phyloP scores from a whole-genome alignment of 2,797 vertebrate species.

The Bradypodion ventrale region DNA sequence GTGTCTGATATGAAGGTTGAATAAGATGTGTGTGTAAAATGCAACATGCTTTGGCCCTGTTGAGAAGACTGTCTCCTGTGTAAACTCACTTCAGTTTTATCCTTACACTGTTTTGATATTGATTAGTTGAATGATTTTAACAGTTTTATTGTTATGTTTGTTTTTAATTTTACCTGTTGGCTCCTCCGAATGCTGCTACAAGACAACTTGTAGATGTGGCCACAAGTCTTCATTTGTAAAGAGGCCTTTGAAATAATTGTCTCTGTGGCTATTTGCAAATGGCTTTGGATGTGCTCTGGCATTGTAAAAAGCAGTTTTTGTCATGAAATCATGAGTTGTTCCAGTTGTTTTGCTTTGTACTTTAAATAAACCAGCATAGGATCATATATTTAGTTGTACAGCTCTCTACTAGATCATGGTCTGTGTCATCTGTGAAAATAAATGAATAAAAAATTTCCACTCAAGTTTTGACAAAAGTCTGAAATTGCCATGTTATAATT shows the following conservation, averaged over 20 bases:
- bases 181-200: too few relatives aligned
- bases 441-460: neutral
- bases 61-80: too few relatives aligned
- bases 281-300: neutral
- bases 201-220: neutral
- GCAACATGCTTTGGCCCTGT: neutral
- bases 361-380: neutral
- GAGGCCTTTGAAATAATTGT: neutral
- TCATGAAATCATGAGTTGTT: neutral
- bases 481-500: neutral
- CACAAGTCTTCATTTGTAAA: neutral
- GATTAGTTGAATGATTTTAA: too few relatives aligned
- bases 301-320: conserved; percentile 12
- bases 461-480: neutral
- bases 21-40: neutral
- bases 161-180: too few relatives aligned
- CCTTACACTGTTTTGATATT: too few relatives aligned
- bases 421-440: neutral
- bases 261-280: neutral
- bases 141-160: too few relatives aligned
- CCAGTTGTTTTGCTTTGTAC: neutral
- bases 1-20: neutral
- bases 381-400: neutral
- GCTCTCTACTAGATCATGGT: neutral
- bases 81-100: too few relatives aligned